Conservation (phyloP, 1,140 invertebrate species). For the Zaprionus ghesquierei region DNA sequence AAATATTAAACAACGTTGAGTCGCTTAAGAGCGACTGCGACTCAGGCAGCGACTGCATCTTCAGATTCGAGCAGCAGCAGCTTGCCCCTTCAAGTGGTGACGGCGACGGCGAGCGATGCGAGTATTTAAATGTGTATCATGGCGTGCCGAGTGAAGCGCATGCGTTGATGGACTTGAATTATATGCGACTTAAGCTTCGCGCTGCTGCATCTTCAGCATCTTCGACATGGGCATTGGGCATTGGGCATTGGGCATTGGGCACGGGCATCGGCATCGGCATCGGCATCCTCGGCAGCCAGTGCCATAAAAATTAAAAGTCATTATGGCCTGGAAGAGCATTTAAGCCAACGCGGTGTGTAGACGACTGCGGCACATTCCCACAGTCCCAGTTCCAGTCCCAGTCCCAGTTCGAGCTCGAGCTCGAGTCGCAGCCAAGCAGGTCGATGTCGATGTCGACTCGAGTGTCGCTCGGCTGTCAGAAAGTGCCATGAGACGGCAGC, state of each 20-base stretch:
- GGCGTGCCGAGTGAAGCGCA: conserved; percentile 75
- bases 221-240: conserved; percentile 8
- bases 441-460: conserved; percentile 56
- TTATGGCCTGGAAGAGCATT: conserved; percentile 80
- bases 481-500: conserved; percentile 79
- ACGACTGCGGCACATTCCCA: conserved; percentile 68
- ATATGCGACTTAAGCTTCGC: conserved; percentile 78
- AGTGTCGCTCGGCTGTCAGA: conserved; percentile 78
- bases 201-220: conserved; percentile 48
- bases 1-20: conserved; percentile 75
- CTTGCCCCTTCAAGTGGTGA: conserved; percentile 58
- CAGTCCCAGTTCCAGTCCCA: conserved; percentile 39
- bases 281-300: conserved; percentile 77
- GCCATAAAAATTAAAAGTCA: conserved; percentile 82
- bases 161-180: conserved; percentile 81
- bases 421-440: conserved; percentile 34
- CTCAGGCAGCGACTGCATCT: conserved; percentile 33
- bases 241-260: background rate
- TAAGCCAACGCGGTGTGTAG: conserved; percentile 61
- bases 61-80: conserved; percentile 38
- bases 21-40: conserved; percentile 57
- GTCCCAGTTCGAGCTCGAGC: conserved; percentile 5
- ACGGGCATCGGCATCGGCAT: conserved; percentile 32
- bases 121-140: conserved; percentile 81
- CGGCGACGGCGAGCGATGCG: conserved; percentile 34